Base-by-base conservation (phyloP, 2,113 vertebrate genomes). In the Brachypteracias leptosomus region DNA sequence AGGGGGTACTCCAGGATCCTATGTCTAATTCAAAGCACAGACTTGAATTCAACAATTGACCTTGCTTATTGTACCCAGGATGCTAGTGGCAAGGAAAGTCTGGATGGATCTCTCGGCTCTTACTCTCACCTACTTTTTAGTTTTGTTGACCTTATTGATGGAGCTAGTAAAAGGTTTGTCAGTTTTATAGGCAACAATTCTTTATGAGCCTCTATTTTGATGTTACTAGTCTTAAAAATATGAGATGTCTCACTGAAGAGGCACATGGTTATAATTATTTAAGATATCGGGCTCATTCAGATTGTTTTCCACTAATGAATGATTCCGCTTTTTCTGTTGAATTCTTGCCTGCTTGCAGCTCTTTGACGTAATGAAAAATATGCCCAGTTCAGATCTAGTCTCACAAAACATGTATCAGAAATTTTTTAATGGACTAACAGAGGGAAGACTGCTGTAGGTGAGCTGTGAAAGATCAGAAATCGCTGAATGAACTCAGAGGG, bases 1-100 rank as follows among this genome's bases (percentile, higher is more conserved):
- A 26, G 9, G 4, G 4, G 2, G 1, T 40, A n/a, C 2, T 16
- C 40, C 10, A 2, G 47, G 36, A 47, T 26, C 3, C 19, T 42
- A 8, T 13, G 28, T 47, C 16, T 58, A 24, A 40, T 63, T 54
- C 0, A 0, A 57, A 78, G 13, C 22, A 57, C 35, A 68, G 33
- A 38, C 17, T 58, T 73, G 44, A 68, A 74, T 38, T 13, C 9
- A 10, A 8, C 62, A 52, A 71, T n/a, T 84, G 13, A 16, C 21
- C 14, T 77, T 72, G 52, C 14, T 72, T 13, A 31, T 28, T 77
- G 47, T 83, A 31, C 29, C 33, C 14, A 66, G 46, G 19, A 51
- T 79, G 33, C 21, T 55, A 71, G 17, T n/a, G 22, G 52, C 33
- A 26, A 66, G 36, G n/a, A 51, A 35, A 52, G 29, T 7, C 22